Conservation (phyloP, 2,888 invertebrate genomes). For the Anagyrus pseudococci region DNA sequence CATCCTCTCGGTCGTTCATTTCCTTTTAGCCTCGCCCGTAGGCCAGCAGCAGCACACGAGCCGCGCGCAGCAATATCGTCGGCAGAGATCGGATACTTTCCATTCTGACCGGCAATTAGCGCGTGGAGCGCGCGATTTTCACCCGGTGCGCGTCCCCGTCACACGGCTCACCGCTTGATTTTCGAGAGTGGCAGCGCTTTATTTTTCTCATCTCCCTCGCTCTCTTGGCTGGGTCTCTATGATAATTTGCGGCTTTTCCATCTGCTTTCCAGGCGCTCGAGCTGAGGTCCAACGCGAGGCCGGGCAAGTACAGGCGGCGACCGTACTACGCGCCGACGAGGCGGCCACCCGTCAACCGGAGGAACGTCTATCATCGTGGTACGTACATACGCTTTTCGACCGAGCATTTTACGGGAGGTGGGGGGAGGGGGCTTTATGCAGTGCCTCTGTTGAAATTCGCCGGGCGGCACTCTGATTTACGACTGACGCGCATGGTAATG, state of each 20-base stretch:
- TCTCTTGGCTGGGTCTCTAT: no score
- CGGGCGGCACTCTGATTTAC: no score
- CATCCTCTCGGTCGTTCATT: no score
- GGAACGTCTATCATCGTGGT: slow-evolving; percentile 55
- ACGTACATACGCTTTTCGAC: no score
- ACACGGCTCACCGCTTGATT: slow-evolving; percentile 17
- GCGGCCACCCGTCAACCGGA: slow-evolving; percentile 48
- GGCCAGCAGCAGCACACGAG: not conserved
- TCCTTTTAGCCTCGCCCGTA: not conserved
- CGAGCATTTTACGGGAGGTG: no score
- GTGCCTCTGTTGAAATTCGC: no score
- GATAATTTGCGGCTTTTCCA: not conserved
- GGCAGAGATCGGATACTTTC: slow-evolving; percentile 45
- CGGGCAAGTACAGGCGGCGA: slow-evolving; percentile 46
- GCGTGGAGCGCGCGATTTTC: slow-evolving; percentile 44
- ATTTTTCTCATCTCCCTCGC: not conserved
- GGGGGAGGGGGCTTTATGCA: no score
- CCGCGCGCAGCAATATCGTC: slow-evolving; percentile 20
- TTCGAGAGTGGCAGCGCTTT: slow-evolving; percentile 14
- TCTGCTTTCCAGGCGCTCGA: slow-evolving; percentile 52
- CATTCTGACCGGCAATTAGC: slow-evolving; percentile 53
- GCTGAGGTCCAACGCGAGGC: slow-evolving; percentile 49
- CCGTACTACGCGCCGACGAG: slow-evolving; percentile 45
- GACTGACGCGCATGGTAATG: no score
- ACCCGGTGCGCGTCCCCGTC: slow-evolving; percentile 11